Evolutionary conservation across 2,888 invertebrate genomes (phyloP).

Genomic region (Lottia scabra): DNA sequence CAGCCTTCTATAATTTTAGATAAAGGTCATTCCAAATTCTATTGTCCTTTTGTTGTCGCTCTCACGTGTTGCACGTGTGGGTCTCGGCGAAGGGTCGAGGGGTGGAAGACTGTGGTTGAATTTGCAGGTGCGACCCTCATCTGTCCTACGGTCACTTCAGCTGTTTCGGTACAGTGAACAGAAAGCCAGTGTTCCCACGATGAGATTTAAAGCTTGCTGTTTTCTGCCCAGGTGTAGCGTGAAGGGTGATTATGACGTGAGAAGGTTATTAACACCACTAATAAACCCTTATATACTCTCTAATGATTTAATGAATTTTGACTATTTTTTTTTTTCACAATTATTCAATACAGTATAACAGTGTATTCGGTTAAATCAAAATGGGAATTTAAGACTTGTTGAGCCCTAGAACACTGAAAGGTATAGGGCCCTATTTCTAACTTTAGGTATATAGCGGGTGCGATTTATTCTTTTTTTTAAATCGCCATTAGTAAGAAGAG

Average conservation of each 20-base stretch:
- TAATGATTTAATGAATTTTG: too few relatives aligned
- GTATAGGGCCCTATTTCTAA: too few relatives aligned
- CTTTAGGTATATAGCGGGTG: too few relatives aligned
- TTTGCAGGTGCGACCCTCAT: constrained; percentile 2
- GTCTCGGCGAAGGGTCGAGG: neutral
- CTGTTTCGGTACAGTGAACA: constrained; percentile 1
- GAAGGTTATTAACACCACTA: neutral
- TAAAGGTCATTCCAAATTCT: neutral
- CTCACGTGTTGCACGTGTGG: neutral
- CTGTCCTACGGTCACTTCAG: constrained; percentile 1
- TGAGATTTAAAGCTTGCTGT: neutral
- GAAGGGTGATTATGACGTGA: neutral
- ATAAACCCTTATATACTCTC: neutral
- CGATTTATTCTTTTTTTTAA: too few relatives aligned
- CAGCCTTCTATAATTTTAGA: neutral
- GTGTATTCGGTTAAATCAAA: too few relatives aligned
- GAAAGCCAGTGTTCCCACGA: neutral
- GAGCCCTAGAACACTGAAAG: too few relatives aligned
- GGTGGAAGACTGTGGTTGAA: neutral
- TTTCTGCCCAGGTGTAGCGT: neutral
- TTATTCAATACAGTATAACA: too few relatives aligned
- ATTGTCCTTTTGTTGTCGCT: neutral
- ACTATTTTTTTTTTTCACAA: too few relatives aligned
- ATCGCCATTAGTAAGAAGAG: too few relatives aligned
- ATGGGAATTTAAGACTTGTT: too few relatives aligned